Evolutionary conservation across 2,888 invertebrate genomes (phyloP), one percentile per base, ranked within the genome.

Genomic region (Choreutis nemorana): DNA sequence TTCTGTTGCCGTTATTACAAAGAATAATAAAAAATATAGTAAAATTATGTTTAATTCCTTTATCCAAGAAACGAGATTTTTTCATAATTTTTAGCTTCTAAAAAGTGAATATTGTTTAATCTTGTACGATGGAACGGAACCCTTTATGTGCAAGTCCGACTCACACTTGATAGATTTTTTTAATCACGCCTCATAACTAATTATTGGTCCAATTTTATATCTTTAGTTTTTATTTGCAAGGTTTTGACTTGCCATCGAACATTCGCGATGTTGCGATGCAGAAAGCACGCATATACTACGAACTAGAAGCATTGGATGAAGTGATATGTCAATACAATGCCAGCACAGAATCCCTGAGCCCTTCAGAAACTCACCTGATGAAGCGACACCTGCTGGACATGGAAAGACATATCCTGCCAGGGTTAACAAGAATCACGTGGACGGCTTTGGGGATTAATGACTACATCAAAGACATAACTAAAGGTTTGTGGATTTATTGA

Each of bases 361-460:
- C 81, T 6, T 87, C 91, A 0, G 91, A 94, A 70, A 81, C 87
- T 1, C 78, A 85, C 35, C 82, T 92, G 30, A 66, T 91, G 55
- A 86, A 87, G 41, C 81, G 81, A 8, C 85, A 85, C 40, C 73
- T 92, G 1, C 71, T 84, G 41, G 84, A 88, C 35, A 85, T 89
- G 36, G 92, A 93, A 55, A 80, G 87, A 20, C 81, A 85, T 28
- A 86, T 93, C 27, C 83, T 91, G 46, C 91, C 92, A 2, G 95
- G 95, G 0, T 71, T 91, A 1, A 87, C 87, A 2, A 82, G 94
- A 14, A 85, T 93, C 31, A 90, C 89, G 24, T 96, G 96, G 95
- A 88, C 87, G 36, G 91, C 93, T 0, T 78, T 94, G 8, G 89
- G 90, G 14, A 91, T 95, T 23, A 72, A 75, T 9, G 90, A 91